These are phyloP conservation scores for Aspidiotus rigidus DNA, from an alignment of 2,888 invertebrate species.

Conservation along the genomic window DNA sequence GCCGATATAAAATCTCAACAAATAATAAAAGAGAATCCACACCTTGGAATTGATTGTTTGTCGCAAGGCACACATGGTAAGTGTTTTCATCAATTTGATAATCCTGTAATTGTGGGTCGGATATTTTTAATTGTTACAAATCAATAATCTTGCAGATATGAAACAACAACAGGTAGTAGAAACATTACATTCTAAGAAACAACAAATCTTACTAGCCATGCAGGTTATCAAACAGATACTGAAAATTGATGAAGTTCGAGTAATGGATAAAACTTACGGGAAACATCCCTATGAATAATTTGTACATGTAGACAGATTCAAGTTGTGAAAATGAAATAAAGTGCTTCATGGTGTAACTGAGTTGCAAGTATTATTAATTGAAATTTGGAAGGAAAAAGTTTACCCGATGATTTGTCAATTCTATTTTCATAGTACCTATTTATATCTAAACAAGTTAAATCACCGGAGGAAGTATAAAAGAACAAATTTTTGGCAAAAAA, in stretches of 20 bases:
- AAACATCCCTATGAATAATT: slow-evolving; percentile 9
- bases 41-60: slow-evolving; percentile 93
- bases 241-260: slow-evolving; percentile 31
- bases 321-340: too few species aligned
- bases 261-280: slow-evolving; percentile 30
- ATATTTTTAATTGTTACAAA: background rate
- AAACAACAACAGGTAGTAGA: slow-evolving; percentile 30
- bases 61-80: slow-evolving; percentile 55
- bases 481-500: too few species aligned
- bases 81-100: background rate
- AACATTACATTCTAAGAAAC: slow-evolving; percentile 25
- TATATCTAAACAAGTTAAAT: too few species aligned
- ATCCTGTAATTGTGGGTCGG: background rate
- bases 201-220: slow-evolving; percentile 27
- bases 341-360: too few species aligned
- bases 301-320: background rate
- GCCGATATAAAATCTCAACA: slow-evolving; percentile 87
- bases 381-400: too few species aligned
- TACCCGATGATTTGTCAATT: too few species aligned
- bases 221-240: slow-evolving; percentile 27
- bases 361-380: too few species aligned
- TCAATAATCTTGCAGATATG: slow-evolving; percentile 21
- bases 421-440: too few species aligned
- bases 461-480: too few species aligned
- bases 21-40: slow-evolving; percentile 69